Percentiles rank a stretch among this genome's conserved stretches.
Conservation (phyloP, 2,797 vertebrate species). For the Cryptoprocta ferox region DNA sequence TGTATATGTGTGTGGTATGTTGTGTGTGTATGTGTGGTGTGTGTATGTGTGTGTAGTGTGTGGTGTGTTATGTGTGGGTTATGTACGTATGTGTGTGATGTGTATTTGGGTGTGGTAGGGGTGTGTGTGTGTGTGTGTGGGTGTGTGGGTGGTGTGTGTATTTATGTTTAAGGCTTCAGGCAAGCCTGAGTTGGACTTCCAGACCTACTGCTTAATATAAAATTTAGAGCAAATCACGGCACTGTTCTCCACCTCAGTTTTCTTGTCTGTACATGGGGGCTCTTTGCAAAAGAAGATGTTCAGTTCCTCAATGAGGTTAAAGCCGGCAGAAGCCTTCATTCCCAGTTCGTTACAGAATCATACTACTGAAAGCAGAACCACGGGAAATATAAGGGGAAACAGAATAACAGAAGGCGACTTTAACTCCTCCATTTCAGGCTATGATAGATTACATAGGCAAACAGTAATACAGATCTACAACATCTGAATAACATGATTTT, state of each 20-base stretch:
- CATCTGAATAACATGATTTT: not conserved
- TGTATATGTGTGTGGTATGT: too few relatives aligned
- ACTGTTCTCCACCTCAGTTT: not conserved
- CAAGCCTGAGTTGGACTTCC: too few relatives aligned
- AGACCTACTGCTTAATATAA: not conserved
- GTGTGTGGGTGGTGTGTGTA: too few relatives aligned
- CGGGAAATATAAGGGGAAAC: not conserved
- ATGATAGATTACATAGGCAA: not conserved
- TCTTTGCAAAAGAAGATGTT: not conserved
- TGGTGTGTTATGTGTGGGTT: too few relatives aligned
- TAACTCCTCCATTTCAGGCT: not conserved
- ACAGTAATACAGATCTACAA: not conserved
- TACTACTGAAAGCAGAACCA: not conserved
- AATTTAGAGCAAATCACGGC: rapidly evolving
- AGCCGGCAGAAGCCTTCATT: not conserved
- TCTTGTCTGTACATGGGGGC: not conserved
- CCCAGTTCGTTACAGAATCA: not conserved
- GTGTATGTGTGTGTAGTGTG: not conserved
- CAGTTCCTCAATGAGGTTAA: not conserved
- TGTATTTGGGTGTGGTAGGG: not conserved
- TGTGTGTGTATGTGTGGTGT: too few relatives aligned
- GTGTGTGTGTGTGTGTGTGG: too few relatives aligned
- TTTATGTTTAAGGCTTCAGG: not conserved
- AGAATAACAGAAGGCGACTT: not conserved
- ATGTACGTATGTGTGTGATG: too few relatives aligned